Base-by-base conservation (phyloP, 1,140 invertebrate genomes). In the Antheraea mylitta region DNA sequence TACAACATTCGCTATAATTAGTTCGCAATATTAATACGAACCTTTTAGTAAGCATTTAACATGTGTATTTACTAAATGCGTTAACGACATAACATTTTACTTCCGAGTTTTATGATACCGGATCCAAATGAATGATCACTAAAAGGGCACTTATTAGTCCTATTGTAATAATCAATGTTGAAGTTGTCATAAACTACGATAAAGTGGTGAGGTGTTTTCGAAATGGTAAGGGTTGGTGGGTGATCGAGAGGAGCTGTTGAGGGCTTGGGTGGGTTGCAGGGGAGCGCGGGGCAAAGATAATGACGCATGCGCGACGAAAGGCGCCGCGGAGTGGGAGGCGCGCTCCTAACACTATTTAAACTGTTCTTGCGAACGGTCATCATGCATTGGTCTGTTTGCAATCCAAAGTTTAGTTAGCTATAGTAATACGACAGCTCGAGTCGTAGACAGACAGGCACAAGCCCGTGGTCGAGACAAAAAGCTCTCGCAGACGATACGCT, bases 381-480 rank as follows among this genome's bases (percentile, higher is more conserved):
- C 86, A 92, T 89, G 89, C 91, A 92, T 93, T 92, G 90, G 90
- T 92, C 85, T 90, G 91, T 92, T 92, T 91, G 91, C 90, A 89
- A 91, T 91, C 90, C 84, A 81, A 86, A 88, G 84, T 87, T 90
- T 90, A 89, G 89, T 92, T 91, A 88, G 90, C 87, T 85, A 86
- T 81, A 83, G 89, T 91, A 92, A 89, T 90, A 87, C 87, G 87
- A 85, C 85, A 86, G 85, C 86, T 90, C 77, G 74, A 90, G 88
- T 90, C 87, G 85, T 80, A 89, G 91, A 89, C 91, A 92, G 91
- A 92, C 91, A 86, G 90, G 90, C 89, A 81, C 69, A 76, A 87
- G 91, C 91, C 91, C 83, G 92, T 93, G 92, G 91, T 93, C 92
- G 87, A 82, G 88, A 91, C 85, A 74, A 59, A 86, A 90, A 85